Conservation (phyloP, 64 coral and sea anemone species). For the Exaiptasia diaphana region DNA sequence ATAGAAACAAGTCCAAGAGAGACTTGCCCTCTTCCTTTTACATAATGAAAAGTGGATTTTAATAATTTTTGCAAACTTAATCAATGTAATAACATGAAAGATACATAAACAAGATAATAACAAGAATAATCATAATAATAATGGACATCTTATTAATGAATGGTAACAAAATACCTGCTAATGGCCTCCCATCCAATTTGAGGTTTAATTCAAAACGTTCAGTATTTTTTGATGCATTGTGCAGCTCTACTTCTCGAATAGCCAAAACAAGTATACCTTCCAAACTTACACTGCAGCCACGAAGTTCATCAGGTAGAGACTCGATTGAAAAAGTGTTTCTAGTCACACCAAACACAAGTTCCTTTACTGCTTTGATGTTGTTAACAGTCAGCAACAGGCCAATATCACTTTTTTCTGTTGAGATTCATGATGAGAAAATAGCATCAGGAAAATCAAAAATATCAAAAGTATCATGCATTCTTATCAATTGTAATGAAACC, state of each 20-base stretch:
- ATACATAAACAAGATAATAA: no score
- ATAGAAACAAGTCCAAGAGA: background rate
- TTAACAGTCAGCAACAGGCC: background rate
- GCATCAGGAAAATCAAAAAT: no score
- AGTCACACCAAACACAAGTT: background rate
- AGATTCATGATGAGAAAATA: no score
- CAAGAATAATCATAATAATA: no score
- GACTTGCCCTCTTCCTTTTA: background rate
- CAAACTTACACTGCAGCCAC: background rate
- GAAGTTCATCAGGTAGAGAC: background rate
- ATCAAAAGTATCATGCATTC: no score
- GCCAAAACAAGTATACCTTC: background rate
- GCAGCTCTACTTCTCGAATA: background rate
- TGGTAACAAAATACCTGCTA: conserved; percentile 17
- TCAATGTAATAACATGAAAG: no score
- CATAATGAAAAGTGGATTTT: no score
- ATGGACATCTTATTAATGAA: no score
- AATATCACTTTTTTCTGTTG: no score
- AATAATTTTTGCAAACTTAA: no score
- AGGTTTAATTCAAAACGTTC: background rate
- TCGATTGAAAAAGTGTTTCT: background rate
- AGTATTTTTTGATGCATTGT: background rate
- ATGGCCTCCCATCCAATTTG: conserved; percentile 15
- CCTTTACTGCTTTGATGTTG: conserved; percentile 1
- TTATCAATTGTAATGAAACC: no score